Base-by-base conservation (phyloP, 2,888 invertebrate genomes). In the Epirrhoe alternata region DNA sequence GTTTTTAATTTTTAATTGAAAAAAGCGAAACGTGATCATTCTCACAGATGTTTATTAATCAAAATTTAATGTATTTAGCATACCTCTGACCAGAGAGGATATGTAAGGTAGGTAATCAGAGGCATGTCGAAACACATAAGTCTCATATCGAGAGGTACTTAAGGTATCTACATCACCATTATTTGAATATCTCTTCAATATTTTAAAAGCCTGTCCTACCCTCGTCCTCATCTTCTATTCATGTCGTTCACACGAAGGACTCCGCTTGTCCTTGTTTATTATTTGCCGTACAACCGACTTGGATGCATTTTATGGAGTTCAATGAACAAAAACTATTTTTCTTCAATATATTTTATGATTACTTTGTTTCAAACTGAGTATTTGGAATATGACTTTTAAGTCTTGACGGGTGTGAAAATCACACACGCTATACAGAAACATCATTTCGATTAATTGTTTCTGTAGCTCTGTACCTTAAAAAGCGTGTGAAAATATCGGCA, bases 221-320 rank as follows among this genome's bases (percentile, higher is more conserved):
- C 47, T 55, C 35, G 33, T 42, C 64, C 45, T 64, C 49, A 59
- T 59, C 63, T n/a, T 24, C 54, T 59, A 56, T 55, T 64, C 50
- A 60, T 55, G 50, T 60, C 64, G 51, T 49, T 53, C 33, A 54
- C 54, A 65, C 57, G 61, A 49, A 57, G 30, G 52, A 47, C 52
- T 57, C 31, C 17, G 52, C 45, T 66, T 57, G 47, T 53, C 52
- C 31, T 55, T 55, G 61, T 42, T 57, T 53, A 35, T 49, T 52
- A 56, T 65, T 55, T 56, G 50, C 60, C 42, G 47, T 6, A 55
- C 17, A 49, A 55, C 45, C 51, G 17, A 47, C 52, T 56, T 33
- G 56, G 38, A 24, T 57, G 56, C 61, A 47, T 61, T 56, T 57
- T 52, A 61, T 49, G 30, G 35, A 56, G 31, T 56, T 63, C 31